Evolutionary conservation across 2,113 vertebrate species (phyloP).

Genomic region (Lota lota): DNA sequence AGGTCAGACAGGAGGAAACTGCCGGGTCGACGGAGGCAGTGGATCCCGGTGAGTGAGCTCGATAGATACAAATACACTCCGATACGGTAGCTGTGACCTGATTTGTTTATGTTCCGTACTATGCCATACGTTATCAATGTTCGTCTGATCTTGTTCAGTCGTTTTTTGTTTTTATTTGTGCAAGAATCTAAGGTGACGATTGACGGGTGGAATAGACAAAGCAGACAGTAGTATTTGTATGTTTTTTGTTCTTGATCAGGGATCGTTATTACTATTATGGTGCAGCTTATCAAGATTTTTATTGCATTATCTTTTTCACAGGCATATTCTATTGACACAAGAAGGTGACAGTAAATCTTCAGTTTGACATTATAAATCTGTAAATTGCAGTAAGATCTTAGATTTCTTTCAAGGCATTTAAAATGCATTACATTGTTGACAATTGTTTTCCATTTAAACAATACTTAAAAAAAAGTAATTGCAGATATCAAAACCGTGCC

Average conservation of each 20-base stretch:
- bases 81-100: too few relatives aligned
- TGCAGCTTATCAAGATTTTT: slow-evolving; percentile 10
- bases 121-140: too few relatives aligned
- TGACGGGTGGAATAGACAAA: too few relatives aligned
- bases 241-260: neutral
- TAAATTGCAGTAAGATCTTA: too few relatives aligned
- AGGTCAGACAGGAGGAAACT: slow-evolving; percentile 58
- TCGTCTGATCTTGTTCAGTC: too few relatives aligned
- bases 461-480: neutral
- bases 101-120: too few relatives aligned
- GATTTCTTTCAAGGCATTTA: neutral
- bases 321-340: slow-evolving; percentile 5
- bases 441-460: neutral
- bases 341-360: neutral
- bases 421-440: neutral
- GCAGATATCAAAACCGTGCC: too few relatives aligned
- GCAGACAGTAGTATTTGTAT: too few relatives aligned
- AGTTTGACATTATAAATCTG: slow-evolving; percentile 15
- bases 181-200: too few relatives aligned
- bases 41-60: slow-evolving; percentile 50
- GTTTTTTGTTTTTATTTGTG: too few relatives aligned
- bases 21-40: slow-evolving; percentile 43
- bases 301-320: slow-evolving; percentile 12
- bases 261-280: neutral
- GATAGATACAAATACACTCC: neutral